Percentiles rank a stretch among this genome's conserved stretches.
Evolutionary conservation across 1,140 invertebrate species (phyloP).

Genomic region (Drosophila athabasca): DNA sequence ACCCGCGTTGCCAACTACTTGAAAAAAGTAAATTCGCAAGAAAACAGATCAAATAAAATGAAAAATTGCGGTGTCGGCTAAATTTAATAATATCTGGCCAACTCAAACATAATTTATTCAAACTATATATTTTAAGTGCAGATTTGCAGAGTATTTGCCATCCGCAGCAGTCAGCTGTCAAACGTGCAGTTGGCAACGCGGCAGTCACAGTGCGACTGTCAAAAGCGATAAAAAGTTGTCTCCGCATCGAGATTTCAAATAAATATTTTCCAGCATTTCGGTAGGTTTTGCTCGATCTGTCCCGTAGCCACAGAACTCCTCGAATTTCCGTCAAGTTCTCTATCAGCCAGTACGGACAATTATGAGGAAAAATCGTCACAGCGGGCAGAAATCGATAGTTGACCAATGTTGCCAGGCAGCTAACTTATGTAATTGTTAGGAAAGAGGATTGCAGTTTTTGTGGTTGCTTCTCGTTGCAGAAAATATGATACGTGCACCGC

Average conservation of each 20-base stretch:
- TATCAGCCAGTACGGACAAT: too few species aligned
- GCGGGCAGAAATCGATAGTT: constrained; percentile 32
- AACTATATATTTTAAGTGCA: too few species aligned
- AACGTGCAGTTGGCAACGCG: constrained; percentile 58
- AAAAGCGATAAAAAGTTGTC: constrained; percentile 74
- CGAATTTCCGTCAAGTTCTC: too few species aligned
- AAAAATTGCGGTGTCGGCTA: too few species aligned
- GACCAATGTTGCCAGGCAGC: constrained; percentile 22
- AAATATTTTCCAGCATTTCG: constrained; percentile 77
- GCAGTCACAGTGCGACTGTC: constrained; percentile 64
- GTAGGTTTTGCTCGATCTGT: constrained; percentile 48
- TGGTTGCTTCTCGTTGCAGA: constrained; percentile 63
- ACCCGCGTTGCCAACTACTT: too few species aligned
- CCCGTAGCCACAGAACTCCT: not conserved
- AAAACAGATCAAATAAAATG: not conserved
- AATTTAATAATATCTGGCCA: too few species aligned
- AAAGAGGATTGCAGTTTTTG: constrained; percentile 24
- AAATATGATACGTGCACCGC: constrained; percentile 83
- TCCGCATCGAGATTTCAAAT: constrained; percentile 69
- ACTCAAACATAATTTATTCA: too few species aligned
- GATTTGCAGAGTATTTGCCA: not conserved
- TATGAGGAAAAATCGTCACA: too few species aligned
- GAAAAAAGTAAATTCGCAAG: not conserved
- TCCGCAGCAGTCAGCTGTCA: constrained; percentile 45
- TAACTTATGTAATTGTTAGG: constrained; percentile 76